Conservation (phyloP, 1,140 invertebrate genomes). For the Chrysoperla carnea region DNA sequence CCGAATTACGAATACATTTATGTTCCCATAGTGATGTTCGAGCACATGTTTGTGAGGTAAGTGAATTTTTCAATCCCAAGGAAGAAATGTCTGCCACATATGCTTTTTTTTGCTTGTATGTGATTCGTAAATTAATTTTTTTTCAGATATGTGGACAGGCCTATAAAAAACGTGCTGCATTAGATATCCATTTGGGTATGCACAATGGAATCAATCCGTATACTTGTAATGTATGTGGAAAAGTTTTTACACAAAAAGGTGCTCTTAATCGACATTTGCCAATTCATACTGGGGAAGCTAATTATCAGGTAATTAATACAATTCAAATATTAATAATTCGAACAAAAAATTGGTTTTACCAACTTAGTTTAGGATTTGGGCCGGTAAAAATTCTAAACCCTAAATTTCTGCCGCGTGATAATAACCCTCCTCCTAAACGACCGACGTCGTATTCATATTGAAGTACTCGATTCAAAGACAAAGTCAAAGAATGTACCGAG, state of each 20-base stretch:
- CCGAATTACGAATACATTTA: conserved; percentile 24
- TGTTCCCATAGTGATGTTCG: conserved; percentile 23
- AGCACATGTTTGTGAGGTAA: conserved; percentile 30
- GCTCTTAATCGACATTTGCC: conserved; percentile 42
- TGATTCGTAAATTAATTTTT: too few species aligned
- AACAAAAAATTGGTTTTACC: too few species aligned
- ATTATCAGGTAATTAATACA: conserved; percentile 35
- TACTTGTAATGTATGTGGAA: conserved; percentile 56
- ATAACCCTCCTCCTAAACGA: too few species aligned
- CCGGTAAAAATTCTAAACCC: background rate
- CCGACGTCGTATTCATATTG: too few species aligned
- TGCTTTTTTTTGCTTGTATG: too few species aligned
- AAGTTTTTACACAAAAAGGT: conserved; percentile 51
- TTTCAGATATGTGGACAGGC: conserved; percentile 39
- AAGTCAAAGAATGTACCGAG: too few species aligned
- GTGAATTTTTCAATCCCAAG: too few species aligned
- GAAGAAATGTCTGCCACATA: too few species aligned
- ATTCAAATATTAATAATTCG: too few species aligned
- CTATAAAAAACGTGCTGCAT: conserved; percentile 42
- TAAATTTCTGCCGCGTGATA: background rate
- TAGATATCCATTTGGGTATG: conserved; percentile 44
- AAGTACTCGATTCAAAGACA: too few species aligned
- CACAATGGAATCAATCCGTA: conserved; percentile 52
- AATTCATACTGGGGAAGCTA: conserved; percentile 46
- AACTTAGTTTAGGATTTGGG: background rate